Evolutionary conservation across 2,888 invertebrate species (phyloP).

Genomic region (Ischnus inquisitorius): DNA sequence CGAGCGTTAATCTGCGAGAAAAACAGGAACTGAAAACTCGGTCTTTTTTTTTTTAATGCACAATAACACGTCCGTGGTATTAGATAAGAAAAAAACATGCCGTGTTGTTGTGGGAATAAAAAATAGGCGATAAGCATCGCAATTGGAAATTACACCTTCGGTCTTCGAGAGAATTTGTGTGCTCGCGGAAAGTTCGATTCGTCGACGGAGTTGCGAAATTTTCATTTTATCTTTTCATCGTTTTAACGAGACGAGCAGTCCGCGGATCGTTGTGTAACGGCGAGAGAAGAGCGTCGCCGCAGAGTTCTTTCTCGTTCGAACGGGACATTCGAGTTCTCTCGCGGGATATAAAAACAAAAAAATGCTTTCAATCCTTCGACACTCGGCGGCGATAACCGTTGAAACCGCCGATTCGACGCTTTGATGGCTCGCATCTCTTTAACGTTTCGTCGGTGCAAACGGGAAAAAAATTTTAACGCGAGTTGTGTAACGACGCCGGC

Average conservation of each 20-base stretch:
- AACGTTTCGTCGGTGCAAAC: background rate
- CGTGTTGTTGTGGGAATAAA: background rate
- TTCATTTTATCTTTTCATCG: background rate
- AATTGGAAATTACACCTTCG: background rate
- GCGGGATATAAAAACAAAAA: background rate
- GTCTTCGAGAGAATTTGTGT: background rate
- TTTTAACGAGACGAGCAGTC: background rate
- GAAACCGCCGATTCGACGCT: background rate
- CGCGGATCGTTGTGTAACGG: background rate
- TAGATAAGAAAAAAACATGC: background rate
- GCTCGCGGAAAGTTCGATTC: background rate
- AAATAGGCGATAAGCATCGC: background rate
- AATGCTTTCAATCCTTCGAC: background rate
- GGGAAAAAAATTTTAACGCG: conserved; percentile 8
- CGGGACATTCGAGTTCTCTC: conserved; percentile 10
- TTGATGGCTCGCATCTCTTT: background rate
- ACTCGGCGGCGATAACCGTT: background rate
- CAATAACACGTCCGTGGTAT: background rate
- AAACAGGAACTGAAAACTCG: too few species aligned
- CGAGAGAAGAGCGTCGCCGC: conserved; percentile 15
- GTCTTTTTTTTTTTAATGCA: too few species aligned
- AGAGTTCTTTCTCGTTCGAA: background rate
- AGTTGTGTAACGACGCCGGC: conserved; percentile 29
- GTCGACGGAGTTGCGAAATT: background rate
- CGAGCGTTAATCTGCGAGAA: too few species aligned